phyloP scores from a whole-genome alignment of 2,888 invertebrate genomes.

The Caradrina clavipalpis region DNA sequence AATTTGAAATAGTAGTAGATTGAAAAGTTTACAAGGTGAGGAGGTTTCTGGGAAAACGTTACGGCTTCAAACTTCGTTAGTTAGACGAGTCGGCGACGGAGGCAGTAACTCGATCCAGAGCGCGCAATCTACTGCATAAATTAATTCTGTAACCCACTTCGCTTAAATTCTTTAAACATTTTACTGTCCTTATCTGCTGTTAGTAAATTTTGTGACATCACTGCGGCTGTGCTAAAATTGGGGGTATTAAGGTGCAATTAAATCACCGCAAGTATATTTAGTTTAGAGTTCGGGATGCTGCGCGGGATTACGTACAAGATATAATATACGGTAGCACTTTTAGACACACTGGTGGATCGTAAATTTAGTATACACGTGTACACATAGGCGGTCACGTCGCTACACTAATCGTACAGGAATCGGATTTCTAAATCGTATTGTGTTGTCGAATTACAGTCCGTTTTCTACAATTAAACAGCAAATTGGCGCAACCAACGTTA shows the following conservation, averaged over 20 bases:
- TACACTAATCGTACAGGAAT: slow-evolving; percentile 65
- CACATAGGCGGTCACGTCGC: slow-evolving; percentile 52
- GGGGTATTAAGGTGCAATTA: slow-evolving; percentile 61
- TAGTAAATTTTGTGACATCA: slow-evolving; percentile 73
- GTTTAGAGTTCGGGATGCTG: slow-evolving; percentile 50
- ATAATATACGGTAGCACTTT: slow-evolving; percentile 43
- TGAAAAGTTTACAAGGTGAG: slow-evolving; percentile 48
- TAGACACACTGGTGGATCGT: slow-evolving; percentile 34
- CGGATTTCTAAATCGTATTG: slow-evolving; percentile 71
- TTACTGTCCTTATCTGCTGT: slow-evolving; percentile 51
- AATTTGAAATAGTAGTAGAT: slow-evolving; percentile 39
- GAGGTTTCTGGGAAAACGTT: slow-evolving; percentile 36
- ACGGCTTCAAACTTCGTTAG: slow-evolving; percentile 54
- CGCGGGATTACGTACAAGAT: slow-evolving; percentile 36
- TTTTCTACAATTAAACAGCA: slow-evolving; percentile 71
- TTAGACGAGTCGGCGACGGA: slow-evolving; percentile 44
- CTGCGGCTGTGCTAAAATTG: slow-evolving; percentile 64
- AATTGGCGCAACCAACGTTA: slow-evolving; percentile 67
- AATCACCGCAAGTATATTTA: slow-evolving; percentile 50
- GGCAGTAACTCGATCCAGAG: slow-evolving; percentile 55
- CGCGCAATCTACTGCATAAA: slow-evolving; percentile 65
- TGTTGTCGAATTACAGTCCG: slow-evolving; percentile 66
- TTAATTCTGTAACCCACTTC: slow-evolving; percentile 63
- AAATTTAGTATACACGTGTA: slow-evolving; percentile 57
- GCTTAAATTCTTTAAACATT: slow-evolving; percentile 52